Percentiles rank a stretch among this genome's conserved stretches.
These are phyloP conservation scores for Eptatretus burgeri DNA, from an alignment of 2,113 vertebrate species.

Conservation along the genomic window DNA sequence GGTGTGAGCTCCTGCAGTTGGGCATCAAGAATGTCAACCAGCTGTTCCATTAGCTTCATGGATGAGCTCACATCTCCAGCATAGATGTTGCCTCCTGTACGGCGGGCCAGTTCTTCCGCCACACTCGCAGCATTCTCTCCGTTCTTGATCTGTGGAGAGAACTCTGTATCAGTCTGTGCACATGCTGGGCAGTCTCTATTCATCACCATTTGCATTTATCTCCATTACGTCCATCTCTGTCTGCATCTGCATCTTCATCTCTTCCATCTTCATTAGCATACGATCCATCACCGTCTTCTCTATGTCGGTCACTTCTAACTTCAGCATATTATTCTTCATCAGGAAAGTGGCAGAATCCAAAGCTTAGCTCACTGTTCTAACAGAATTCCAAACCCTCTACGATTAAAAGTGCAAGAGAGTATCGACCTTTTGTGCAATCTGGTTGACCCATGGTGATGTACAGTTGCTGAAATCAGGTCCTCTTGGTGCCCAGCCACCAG, in stretches of 20 bases:
- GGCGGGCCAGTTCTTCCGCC: conserved; percentile 48
- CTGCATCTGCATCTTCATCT: no score
- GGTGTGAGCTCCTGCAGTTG: conserved; percentile 59
- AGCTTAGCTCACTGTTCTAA: no score
- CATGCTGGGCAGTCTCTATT: no score
- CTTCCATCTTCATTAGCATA: no score
- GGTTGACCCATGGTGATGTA: conserved; percentile 71
- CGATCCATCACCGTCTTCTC: no score
- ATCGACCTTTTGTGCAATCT: conserved; percentile 76
- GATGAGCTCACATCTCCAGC: conserved; percentile 69
- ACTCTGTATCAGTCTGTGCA: not conserved
- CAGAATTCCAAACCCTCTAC: no score
- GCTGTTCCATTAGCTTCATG: conserved; percentile 56
- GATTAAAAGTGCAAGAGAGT: no score
- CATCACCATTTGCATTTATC: no score
- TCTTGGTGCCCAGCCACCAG: conserved; percentile 53
- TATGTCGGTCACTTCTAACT: no score
- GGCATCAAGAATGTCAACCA: conserved; percentile 65
- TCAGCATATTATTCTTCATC: no score
- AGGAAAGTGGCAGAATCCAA: no score
- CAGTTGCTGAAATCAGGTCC: conserved; percentile 92
- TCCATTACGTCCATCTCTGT: no score
- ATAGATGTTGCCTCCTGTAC: conserved; percentile 54
- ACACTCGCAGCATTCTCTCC: conserved; percentile 80
- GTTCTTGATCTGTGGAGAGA: conserved; percentile 40